Evolutionary conservation across 2,888 invertebrate species (phyloP).

Genomic region (Troides oblongomaculatus): DNA sequence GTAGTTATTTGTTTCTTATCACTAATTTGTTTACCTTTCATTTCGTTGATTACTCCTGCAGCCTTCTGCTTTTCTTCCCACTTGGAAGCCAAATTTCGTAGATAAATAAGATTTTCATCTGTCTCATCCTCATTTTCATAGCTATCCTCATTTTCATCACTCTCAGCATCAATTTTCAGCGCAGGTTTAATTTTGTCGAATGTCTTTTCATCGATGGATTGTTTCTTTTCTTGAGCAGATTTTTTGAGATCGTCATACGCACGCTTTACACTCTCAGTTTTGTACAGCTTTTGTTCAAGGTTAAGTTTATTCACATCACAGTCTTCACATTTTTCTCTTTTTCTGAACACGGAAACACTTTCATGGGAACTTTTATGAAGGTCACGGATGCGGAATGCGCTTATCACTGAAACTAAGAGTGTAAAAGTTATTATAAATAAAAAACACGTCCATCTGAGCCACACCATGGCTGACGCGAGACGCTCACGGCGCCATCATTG

Average conservation of each 20-base stretch:
- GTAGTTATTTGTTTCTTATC: conserved; percentile 10
- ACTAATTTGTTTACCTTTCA: conserved; percentile 27
- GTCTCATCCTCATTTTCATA: conserved; percentile 35
- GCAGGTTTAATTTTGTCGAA: conserved; percentile 39
- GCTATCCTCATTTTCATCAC: conserved; percentile 48
- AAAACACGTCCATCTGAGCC: conserved; percentile 69
- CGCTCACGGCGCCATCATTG: conserved; percentile 74
- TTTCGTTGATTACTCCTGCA: conserved; percentile 33
- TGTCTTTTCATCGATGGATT: conserved; percentile 47
- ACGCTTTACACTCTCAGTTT: conserved; percentile 62
- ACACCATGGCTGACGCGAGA: conserved; percentile 69
- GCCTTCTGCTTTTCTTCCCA: conserved; percentile 37
- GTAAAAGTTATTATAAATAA: conserved; percentile 72
- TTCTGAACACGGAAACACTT: conserved; percentile 48
- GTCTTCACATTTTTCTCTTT: conserved; percentile 60
- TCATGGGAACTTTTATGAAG: conserved; percentile 59
- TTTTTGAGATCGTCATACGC: conserved; percentile 56
- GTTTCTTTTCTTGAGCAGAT: conserved; percentile 53
- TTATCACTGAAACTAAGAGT: conserved; percentile 75
- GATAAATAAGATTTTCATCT: conserved; percentile 27
- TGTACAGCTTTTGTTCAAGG: conserved; percentile 59
- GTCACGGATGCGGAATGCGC: conserved; percentile 77
- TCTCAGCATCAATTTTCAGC: conserved; percentile 36
- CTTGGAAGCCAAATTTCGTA: conserved; percentile 36
- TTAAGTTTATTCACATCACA: conserved; percentile 64